These are phyloP conservation scores for Aporophyla nigra DNA, from an alignment of 2,888 invertebrate species.

Conservation along the genomic window DNA sequence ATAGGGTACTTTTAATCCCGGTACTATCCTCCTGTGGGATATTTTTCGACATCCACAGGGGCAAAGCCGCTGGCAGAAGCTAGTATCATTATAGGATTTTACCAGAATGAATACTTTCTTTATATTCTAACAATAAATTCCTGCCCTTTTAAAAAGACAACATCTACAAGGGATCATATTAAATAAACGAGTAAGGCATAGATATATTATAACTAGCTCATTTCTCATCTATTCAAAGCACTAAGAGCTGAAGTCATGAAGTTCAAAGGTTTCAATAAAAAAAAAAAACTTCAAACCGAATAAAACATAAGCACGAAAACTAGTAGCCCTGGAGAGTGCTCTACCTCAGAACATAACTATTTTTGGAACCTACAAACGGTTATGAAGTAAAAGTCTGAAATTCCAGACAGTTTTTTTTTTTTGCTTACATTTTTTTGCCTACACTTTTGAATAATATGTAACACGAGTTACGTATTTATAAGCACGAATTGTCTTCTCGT, in stretches of 20 bases:
- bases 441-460: constrained; percentile 12
- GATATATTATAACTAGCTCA: background rate
- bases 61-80: no score
- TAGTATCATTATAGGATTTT: background rate
- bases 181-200: background rate
- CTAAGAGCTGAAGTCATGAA: background rate
- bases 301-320: background rate
- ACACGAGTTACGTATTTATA: constrained; percentile 21
- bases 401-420: constrained; percentile 4
- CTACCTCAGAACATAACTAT: background rate
- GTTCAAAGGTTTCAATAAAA: background rate
- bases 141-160: no score
- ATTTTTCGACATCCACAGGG: no score
- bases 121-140: background rate
- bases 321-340: background rate
- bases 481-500: constrained; percentile 18
- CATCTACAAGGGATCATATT: no score
- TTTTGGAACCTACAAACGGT: constrained; percentile 39
- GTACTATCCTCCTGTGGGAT: no score
- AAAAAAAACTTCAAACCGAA: background rate
- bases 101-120: background rate
- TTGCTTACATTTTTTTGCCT: no score
- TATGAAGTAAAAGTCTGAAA: background rate
- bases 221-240: background rate
- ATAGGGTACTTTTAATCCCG: no score